These are phyloP conservation scores for Mirza zaza DNA, from an alignment of 2,113 vertebrate genomes.

Conservation along the genomic window DNA sequence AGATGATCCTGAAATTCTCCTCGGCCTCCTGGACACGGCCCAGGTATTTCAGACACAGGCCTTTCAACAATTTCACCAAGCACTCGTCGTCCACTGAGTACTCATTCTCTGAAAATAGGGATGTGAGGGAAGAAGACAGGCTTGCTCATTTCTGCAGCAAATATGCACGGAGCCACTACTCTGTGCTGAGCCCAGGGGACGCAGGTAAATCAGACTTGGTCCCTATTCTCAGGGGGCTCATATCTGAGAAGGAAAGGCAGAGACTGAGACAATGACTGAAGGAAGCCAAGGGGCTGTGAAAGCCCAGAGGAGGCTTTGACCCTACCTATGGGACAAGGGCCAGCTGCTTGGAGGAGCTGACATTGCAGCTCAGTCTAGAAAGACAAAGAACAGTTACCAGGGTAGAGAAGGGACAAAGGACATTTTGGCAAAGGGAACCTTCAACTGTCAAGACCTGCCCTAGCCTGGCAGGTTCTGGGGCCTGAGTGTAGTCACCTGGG, in stretches of 20 bases:
- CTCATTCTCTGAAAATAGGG: slow-evolving; percentile 87
- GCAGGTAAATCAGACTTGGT: neutral
- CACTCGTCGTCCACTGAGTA: slow-evolving; percentile 93
- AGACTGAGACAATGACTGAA: neutral
- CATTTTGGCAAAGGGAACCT: neutral
- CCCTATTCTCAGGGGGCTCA: neutral
- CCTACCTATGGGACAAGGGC: neutral
- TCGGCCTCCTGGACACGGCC: slow-evolving; percentile 92
- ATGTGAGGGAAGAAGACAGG: neutral
- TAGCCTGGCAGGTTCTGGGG: neutral
- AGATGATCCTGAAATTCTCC: slow-evolving; percentile 94
- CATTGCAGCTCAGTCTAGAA: neutral
- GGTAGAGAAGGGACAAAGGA: neutral
- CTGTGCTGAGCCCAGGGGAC: slow-evolving; percentile 12
- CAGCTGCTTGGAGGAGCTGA: slow-evolving; percentile 1
- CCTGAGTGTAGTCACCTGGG: slow-evolving; percentile 86
- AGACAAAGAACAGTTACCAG: neutral
- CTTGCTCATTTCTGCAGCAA: neutral
- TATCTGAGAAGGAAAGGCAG: slow-evolving; percentile 41
- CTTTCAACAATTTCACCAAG: slow-evolving; percentile 93
- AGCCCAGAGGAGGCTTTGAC: neutral
- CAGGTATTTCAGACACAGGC: slow-evolving; percentile 95
- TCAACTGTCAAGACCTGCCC: neutral
- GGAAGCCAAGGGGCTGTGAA: neutral
- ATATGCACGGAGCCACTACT: neutral